Conservation (phyloP, 2,797 vertebrate genomes). For the Scolopax bukidnonensis region DNA sequence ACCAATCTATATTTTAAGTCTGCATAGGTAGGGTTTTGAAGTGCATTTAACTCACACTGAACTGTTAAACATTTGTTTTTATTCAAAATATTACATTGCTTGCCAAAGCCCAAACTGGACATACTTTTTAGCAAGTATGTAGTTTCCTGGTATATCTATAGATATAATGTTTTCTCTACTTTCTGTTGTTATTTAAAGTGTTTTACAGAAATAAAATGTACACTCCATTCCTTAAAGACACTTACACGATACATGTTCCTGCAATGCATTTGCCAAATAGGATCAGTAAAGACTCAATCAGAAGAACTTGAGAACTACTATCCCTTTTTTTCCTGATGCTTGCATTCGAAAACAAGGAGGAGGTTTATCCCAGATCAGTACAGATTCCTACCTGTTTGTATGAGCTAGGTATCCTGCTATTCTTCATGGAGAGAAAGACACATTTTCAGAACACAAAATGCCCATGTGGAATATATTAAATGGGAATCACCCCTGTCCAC, state of each 20-base stretch:
- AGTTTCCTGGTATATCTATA: not conserved
- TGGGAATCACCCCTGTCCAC: not conserved
- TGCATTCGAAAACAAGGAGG: not conserved
- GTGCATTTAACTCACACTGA: not conserved
- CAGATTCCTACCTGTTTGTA: not conserved
- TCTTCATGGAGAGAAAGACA: not conserved
- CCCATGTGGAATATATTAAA: not conserved
- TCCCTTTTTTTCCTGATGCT: not conserved
- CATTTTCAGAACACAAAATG: not conserved
- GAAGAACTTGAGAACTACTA: not conserved
- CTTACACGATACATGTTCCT: not conserved
- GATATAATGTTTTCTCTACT: not conserved
- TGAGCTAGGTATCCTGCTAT: not conserved
- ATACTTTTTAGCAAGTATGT: not conserved
- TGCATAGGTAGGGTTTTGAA: not conserved
- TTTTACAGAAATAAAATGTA: not conserved
- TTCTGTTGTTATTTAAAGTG: not conserved
- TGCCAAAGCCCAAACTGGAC: not conserved
- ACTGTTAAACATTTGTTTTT: not conserved
- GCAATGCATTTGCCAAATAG: not conserved
- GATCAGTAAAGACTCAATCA: not conserved
- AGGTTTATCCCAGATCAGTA: not conserved
- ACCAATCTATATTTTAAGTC: not conserved
- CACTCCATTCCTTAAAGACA: not conserved
- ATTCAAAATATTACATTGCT: not conserved